Percentiles rank a stretch among this genome's conserved stretches.
Conservation (phyloP, 2,888 invertebrate species). For the Leucania comma region DNA sequence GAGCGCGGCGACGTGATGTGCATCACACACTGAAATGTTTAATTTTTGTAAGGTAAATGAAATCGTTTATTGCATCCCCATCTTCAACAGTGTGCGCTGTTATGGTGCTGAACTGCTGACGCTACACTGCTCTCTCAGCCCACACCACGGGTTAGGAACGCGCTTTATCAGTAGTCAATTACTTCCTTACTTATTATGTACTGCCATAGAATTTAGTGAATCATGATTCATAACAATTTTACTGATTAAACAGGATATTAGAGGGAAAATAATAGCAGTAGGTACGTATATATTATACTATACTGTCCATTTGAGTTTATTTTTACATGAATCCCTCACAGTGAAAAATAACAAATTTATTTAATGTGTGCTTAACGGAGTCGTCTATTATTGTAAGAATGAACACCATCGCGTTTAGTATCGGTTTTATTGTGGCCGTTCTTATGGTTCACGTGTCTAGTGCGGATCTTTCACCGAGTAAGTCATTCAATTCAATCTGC, state of each 20-base stretch:
- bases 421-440: neutral
- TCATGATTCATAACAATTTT: no score
- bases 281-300: neutral
- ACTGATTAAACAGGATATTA: neutral
- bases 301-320: neutral
- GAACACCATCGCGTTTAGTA: neutral
- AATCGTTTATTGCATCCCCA: no score
- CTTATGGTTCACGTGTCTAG: constrained; percentile 2
- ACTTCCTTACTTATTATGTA: no score
- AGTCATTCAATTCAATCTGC: neutral
- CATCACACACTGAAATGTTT: no score
- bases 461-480: neutral
- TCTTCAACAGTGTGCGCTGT: no score
- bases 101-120: no score
- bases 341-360: neutral
- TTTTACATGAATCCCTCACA: neutral
- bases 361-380: neutral
- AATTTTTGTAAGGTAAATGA: no score
- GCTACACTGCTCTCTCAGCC: no score
- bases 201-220: no score
- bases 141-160: no score
- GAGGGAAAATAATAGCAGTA: constrained; percentile 3
- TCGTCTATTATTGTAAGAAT: neutral
- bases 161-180: no score
- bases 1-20: no score